phyloP scores from a whole-genome alignment of 2,797 vertebrate species.

The Ctenopoma kingsleyae region DNA sequence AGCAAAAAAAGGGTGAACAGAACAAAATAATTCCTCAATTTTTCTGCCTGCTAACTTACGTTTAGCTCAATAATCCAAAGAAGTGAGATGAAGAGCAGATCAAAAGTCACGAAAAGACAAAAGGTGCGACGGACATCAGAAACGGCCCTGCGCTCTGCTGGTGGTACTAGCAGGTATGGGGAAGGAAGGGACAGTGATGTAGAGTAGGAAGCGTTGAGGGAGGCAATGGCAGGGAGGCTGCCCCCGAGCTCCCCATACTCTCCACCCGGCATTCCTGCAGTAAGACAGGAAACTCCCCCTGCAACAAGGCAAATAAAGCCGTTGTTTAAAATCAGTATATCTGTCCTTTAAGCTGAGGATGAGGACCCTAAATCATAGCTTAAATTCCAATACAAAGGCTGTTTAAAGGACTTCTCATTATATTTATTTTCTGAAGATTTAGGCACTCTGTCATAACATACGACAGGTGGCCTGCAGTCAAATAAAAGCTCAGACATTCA shows the following conservation, averaged over 20 bases:
- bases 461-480: background rate
- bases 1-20: background rate
- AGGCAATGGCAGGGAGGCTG: slow-evolving; percentile 92
- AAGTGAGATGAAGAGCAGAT: slow-evolving; percentile 95
- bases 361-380: background rate
- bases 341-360: background rate
- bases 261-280: slow-evolving; percentile 82
- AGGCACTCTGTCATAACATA: background rate
- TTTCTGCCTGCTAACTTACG: slow-evolving; percentile 77
- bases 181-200: slow-evolving; percentile 86
- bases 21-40: background rate
- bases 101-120: slow-evolving; percentile 98
- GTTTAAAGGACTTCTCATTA: background rate
- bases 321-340: background rate
- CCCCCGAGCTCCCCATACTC: slow-evolving; percentile 87
- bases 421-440: background rate
- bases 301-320: background rate
- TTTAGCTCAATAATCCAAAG: slow-evolving; percentile 98
- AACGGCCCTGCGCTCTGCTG: slow-evolving; percentile 83
- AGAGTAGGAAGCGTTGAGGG: slow-evolving; percentile 88
- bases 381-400: background rate
- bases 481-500: background rate
- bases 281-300: slow-evolving; percentile 49
- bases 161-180: slow-evolving; percentile 71
- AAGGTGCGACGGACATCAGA: slow-evolving; percentile 97